Conservation (phyloP, 2,888 invertebrate genomes). For the Tenthredo notha region DNA sequence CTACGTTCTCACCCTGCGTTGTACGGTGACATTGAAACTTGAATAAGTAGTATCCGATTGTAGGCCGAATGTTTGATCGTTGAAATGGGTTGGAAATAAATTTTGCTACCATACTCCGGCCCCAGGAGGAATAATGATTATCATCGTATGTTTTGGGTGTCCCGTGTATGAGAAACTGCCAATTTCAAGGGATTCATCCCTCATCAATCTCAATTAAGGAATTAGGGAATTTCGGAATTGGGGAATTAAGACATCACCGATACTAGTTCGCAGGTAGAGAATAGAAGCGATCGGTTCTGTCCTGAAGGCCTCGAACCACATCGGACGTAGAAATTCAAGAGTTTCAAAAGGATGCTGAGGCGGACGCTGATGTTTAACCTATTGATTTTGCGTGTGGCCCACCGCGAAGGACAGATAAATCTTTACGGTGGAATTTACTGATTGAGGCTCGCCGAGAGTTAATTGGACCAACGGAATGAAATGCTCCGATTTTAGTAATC, state of each 20-base stretch:
- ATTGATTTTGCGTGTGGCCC: constrained; percentile 59
- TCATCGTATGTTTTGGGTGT: constrained; percentile 24
- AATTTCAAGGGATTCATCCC: constrained; percentile 50
- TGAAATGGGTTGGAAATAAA: background rate
- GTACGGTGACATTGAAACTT: background rate
- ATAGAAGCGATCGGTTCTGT: background rate
- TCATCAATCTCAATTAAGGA: constrained; percentile 55
- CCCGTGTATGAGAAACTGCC: constrained; percentile 42
- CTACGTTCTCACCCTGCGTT: constrained; percentile 3
- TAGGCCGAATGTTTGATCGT: background rate
- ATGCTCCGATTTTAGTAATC: constrained; percentile 62
- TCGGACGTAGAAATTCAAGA: background rate
- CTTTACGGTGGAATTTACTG: constrained; percentile 62
- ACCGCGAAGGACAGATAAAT: constrained; percentile 58
- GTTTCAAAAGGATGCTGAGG: background rate
- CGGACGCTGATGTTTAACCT: constrained; percentile 29
- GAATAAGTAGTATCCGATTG: background rate
- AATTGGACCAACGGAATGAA: constrained; percentile 68
- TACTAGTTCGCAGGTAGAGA: constrained; percentile 27
- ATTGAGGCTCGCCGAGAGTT: constrained; percentile 62
- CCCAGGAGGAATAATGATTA: background rate
- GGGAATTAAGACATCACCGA: constrained; percentile 38
- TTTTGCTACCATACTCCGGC: background rate
- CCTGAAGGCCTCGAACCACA: background rate
- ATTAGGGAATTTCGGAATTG: constrained; percentile 49